Evolutionary conservation across 64 coral and sea anemone species (phyloP).

Genomic region (Porites australiensis): DNA sequence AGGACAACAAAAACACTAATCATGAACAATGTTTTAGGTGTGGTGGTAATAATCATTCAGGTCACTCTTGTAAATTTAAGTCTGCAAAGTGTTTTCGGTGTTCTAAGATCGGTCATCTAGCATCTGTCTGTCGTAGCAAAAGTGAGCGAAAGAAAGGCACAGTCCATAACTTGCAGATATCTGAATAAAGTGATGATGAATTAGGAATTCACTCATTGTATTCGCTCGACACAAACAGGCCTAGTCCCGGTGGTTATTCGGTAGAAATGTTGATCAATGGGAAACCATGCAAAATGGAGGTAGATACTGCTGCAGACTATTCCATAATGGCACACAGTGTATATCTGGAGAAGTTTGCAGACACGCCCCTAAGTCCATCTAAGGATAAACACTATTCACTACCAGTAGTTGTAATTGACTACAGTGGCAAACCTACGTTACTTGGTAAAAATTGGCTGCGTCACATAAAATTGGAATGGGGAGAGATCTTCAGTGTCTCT

Average conservation of each 20-base stretch:
- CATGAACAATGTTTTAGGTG: no score
- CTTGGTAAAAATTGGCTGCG: conserved; percentile 61
- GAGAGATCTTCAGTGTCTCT: conserved; percentile 30
- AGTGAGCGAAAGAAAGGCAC: neutral
- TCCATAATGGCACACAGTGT: conserved; percentile 14
- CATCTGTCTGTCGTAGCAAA: conserved; percentile 28
- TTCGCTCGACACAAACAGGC: conserved; percentile 20
- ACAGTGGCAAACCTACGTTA: conserved; percentile 38
- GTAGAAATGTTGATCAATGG: conserved; percentile 18
- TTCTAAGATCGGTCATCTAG: conserved; percentile 35
- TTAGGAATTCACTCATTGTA: neutral
- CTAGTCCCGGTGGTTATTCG: neutral
- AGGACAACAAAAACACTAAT: neutral
- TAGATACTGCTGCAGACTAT: conserved; percentile 22
- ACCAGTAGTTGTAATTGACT: conserved; percentile 30
- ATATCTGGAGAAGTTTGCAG: conserved; percentile 53
- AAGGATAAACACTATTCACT: conserved; percentile 13
- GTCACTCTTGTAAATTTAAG: conserved; percentile 16
- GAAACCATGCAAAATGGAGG: conserved; percentile 3
- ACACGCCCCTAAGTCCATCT: conserved; percentile 15
- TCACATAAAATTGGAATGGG: conserved; percentile 14
- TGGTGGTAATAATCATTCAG: neutral
- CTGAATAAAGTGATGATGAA: conserved; percentile 6
- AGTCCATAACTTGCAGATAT: neutral
- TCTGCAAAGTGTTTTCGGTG: conserved; percentile 30